Evolutionary conservation across 2,113 vertebrate genomes (phyloP).

Genomic region (Tragelaphus buxtoni): DNA sequence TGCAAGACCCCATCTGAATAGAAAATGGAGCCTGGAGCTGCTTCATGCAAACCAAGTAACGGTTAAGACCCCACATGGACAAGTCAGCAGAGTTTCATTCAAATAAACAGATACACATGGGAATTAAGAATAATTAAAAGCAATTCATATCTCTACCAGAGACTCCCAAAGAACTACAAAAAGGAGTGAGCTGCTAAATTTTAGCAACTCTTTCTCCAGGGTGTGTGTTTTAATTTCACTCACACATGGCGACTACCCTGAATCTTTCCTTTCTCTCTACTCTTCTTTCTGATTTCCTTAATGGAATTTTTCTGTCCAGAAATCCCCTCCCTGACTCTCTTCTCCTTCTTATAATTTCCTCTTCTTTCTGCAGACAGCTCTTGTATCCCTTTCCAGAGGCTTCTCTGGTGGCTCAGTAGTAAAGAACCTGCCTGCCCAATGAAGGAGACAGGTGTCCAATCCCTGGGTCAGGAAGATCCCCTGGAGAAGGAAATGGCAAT

Average conservation of each 20-base stretch:
- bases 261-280: neutral
- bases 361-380: neutral
- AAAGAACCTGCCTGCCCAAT: neutral
- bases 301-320: neutral
- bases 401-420: neutral
- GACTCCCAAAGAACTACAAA: neutral
- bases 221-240: neutral
- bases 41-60: neutral
- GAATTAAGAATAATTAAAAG: neutral
- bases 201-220: neutral
- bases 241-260: neutral
- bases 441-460: neutral
- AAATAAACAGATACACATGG: neutral
- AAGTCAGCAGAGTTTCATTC: neutral
- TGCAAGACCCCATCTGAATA: neutral
- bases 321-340: neutral
- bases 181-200: neutral
- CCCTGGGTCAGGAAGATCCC: neutral
- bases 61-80: neutral
- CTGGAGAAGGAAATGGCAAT: neutral
- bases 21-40: neutral
- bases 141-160: neutral
- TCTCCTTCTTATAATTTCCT: neutral
- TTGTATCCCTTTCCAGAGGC: neutral
- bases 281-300: neutral